A percentile compares a stretch with the other conserved stretches of the same genome.
phyloP scores from a whole-genome alignment of 2,113 vertebrate species.

The Microtus ochrogaster region DNA sequence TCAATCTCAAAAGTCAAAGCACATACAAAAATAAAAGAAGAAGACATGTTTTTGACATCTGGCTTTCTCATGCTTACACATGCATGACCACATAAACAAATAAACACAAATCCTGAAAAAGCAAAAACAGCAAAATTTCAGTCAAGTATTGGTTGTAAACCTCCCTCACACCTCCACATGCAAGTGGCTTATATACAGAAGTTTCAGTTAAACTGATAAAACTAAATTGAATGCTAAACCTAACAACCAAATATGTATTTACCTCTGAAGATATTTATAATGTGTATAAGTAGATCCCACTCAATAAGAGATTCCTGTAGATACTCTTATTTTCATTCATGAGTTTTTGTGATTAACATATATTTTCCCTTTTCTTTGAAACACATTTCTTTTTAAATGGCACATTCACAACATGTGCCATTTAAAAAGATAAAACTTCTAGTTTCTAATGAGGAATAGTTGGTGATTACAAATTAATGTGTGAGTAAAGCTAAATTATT shows the following conservation, averaged over 20 bases:
- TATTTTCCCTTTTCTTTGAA: neutral
- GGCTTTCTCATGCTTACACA: neutral
- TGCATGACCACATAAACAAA: neutral
- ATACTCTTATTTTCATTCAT: neutral
- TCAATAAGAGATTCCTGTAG: neutral
- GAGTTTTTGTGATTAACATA: neutral
- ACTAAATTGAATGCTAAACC: neutral
- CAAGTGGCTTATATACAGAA: too few relatives aligned
- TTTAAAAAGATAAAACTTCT: neutral
- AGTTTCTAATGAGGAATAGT: neutral
- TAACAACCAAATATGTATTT: neutral
- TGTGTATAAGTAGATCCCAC: neutral
- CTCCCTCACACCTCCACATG: neutral
- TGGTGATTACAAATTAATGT: neutral
- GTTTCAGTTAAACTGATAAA: neutral
- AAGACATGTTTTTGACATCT: neutral
- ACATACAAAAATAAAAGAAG: neutral
- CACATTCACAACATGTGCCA: neutral
- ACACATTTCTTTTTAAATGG: neutral
- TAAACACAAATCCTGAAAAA: too few relatives aligned
- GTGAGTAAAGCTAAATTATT: neutral
- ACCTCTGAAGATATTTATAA: neutral
- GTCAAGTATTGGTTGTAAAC: neutral
- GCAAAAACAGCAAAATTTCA: neutral
- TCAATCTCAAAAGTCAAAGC: neutral